Evolutionary conservation across 2,888 invertebrate species (phyloP).

Genomic region (Halictus quadricinctus): DNA sequence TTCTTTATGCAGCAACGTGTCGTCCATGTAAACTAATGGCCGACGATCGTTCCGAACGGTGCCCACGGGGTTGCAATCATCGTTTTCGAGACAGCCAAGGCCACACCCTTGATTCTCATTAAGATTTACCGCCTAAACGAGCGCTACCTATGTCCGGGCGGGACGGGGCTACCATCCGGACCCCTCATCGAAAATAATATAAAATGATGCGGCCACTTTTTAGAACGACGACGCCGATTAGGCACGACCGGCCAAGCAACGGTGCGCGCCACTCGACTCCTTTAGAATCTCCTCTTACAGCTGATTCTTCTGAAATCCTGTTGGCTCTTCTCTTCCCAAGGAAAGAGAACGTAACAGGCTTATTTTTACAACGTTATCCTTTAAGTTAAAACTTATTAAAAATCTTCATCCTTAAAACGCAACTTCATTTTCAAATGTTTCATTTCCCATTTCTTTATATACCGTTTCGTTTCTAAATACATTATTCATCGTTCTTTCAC

Average conservation of each 20-base stretch:
- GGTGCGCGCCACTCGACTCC: slow-evolving; percentile 24
- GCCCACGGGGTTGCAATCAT: slow-evolving; percentile 63
- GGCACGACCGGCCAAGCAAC: slow-evolving; percentile 24
- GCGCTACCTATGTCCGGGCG: slow-evolving; percentile 61
- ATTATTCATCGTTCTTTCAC: neutral
- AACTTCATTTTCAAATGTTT: neutral
- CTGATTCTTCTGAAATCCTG: slow-evolving; percentile 7
- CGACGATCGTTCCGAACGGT: slow-evolving; percentile 45
- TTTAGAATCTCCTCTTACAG: slow-evolving; percentile 24
- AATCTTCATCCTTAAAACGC: neutral
- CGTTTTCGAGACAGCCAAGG: slow-evolving; percentile 63
- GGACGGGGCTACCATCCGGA: slow-evolving; percentile 47
- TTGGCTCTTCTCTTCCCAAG: neutral
- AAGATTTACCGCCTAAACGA: slow-evolving; percentile 69
- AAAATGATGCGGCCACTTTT: slow-evolving; percentile 56
- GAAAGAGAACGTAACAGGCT: neutral
- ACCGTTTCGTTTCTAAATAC: neutral
- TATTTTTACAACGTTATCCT: neutral
- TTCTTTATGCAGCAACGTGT: slow-evolving; percentile 22
- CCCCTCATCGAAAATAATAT: slow-evolving; percentile 62
- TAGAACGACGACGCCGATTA: slow-evolving; percentile 43
- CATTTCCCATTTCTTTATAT: neutral
- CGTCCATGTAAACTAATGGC: slow-evolving; percentile 36
- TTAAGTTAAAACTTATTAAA: neutral
- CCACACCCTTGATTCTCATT: slow-evolving; percentile 71